These are phyloP conservation scores for Watsonalla binaria DNA, from an alignment of 2,888 invertebrate genomes.

Conservation along the genomic window DNA sequence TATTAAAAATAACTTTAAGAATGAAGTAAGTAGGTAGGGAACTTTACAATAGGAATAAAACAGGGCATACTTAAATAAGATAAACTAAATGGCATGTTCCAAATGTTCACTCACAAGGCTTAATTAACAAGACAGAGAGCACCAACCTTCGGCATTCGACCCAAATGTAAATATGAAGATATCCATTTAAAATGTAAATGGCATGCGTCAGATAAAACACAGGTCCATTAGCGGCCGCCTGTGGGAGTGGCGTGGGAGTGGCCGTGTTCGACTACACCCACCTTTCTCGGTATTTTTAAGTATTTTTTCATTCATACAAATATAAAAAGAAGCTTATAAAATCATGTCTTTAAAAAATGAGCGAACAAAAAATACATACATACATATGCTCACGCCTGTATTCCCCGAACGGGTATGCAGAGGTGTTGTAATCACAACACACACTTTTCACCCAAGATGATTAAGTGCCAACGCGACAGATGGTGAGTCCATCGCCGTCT, in stretches of 20 bases:
- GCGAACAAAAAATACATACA: too few species aligned
- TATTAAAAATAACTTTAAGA: too few species aligned
- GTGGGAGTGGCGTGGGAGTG: slow-evolving; percentile 34
- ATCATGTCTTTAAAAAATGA: neutral
- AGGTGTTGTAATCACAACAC: too few species aligned
- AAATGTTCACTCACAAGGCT: neutral
- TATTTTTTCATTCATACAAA: neutral
- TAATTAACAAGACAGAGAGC: neutral
- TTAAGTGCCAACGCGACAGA: too few species aligned
- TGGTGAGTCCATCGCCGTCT: too few species aligned
- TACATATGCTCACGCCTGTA: too few species aligned
- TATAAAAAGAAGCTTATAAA: slow-evolving; percentile 1
- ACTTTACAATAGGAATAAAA: too few species aligned
- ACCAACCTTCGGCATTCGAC: neutral
- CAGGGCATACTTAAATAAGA: too few species aligned
- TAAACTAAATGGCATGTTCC: too few species aligned
- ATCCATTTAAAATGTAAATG: slow-evolving; percentile 3
- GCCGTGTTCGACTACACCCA: slow-evolving; percentile 2
- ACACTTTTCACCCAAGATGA: too few species aligned
- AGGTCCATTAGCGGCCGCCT: slow-evolving; percentile 55
- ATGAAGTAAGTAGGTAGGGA: too few species aligned
- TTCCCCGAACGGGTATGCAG: too few species aligned
- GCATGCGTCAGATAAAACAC: slow-evolving; percentile 28
- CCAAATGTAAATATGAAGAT: neutral
- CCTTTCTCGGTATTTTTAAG: slow-evolving; percentile 1